Evolutionary conservation across 2,888 invertebrate species (phyloP).

Genomic region (Drosophila pegasa): DNA sequence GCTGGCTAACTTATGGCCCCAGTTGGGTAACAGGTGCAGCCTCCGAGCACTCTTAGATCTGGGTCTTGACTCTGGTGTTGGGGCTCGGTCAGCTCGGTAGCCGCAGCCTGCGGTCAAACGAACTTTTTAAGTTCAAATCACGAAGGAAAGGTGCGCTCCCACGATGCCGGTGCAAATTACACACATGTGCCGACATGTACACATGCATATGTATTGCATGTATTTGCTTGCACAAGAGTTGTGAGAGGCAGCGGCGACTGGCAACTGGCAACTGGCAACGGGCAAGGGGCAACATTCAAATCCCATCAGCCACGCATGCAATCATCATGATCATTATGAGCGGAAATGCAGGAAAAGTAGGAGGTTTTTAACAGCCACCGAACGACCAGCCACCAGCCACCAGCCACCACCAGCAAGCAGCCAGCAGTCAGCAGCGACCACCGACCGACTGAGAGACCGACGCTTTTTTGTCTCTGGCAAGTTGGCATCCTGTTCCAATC

Average conservation of each 20-base stretch:
- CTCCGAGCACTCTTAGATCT: slow-evolving; percentile 26
- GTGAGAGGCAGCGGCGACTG: slow-evolving; percentile 58
- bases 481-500: slow-evolving; percentile 69
- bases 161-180: slow-evolving; percentile 74
- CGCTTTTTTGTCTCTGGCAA: slow-evolving; percentile 56
- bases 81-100: slow-evolving; percentile 44
- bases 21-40: slow-evolving; percentile 72
- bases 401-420: slow-evolving; percentile 36
- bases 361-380: slow-evolving; percentile 81
- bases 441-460: slow-evolving; percentile 26
- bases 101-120: slow-evolving; percentile 60
- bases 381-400: slow-evolving; percentile 50
- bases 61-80: slow-evolving; percentile 9
- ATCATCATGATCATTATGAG: slow-evolving; percentile 81
- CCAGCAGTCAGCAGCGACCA: slow-evolving; percentile 9
- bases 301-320: slow-evolving; percentile 81
- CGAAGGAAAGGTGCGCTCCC: slow-evolving; percentile 73
- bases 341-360: slow-evolving; percentile 81
- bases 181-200: slow-evolving; percentile 26
- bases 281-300: slow-evolving; percentile 75
- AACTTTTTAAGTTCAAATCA: slow-evolving; percentile 50
- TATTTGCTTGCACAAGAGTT: slow-evolving; percentile 10
- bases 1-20: slow-evolving; percentile 65
- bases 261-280: slow-evolving; percentile 34
- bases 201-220: slow-evolving; percentile 21